Evolutionary conservation across 2,797 vertebrate species (phyloP), one percentile per base, ranked within the genome.

Genomic region (Protonibea diacanthus): DNA sequence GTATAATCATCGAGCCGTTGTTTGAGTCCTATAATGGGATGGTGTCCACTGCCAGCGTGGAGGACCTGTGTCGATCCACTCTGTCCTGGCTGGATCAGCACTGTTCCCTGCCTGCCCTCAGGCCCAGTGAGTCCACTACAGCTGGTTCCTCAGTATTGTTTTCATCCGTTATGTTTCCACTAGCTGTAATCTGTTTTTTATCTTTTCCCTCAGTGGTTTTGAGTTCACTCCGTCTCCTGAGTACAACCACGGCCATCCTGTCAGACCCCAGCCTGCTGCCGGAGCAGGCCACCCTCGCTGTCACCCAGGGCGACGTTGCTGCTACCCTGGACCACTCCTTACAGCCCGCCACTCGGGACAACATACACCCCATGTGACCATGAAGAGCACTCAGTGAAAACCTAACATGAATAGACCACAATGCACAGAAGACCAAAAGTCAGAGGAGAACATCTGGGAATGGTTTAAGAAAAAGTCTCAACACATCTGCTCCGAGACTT

Each of bases 11-110:
- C 56, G 96, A 97, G 74, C 98, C 98, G 0, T 93, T 99, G 77
- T 99, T 99, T 0, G 98, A 99, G 90, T 98, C 98, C 38, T 99
- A 97, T 87, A 99, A 99, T 0, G 94, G 96, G 18, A 98, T 98
- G 97, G 98, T 99, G 80, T 99, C 98, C 83, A 99, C 97, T 0
- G 94, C 96, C 78, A 99, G 96, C 72, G 84, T 97, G 82, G 96
- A 98, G 57, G 98, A 97, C 80, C 94, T 99, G 83, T 97, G 95
- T n/a, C 95, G 96, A 55, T 97, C 97, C 4, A 97, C 97, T 0
- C 91, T 99, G 0, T 93, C 96, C 82, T 99, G 98, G 98, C 88
- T 99, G 94, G 97, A 99, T 71, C 97, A 98, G 74, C 96, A 98
- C 92, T 99, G 98, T 77, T 97, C 97, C 20, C 96, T 99, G 62